A percentile compares a stretch with the other conserved stretches of the same genome.
Conservation (phyloP, 2,888 invertebrate species). For the Coelopa pilipes region DNA sequence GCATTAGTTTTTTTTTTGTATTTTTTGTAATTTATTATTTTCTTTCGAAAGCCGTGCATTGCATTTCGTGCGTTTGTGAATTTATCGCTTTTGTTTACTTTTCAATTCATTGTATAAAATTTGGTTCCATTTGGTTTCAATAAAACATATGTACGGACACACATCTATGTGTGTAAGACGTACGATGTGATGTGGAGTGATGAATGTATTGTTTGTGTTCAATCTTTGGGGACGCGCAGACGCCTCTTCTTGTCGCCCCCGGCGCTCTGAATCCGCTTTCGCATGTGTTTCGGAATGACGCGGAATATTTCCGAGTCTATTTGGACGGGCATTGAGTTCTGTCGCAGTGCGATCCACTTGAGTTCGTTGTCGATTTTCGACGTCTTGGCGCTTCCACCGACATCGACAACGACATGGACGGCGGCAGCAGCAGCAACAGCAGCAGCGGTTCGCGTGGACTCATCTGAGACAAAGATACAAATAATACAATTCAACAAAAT, state of each 20-base stretch:
- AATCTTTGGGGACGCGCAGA: slow-evolving; percentile 43
- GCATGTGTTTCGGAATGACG: slow-evolving; percentile 62
- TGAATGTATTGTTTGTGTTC: slow-evolving; percentile 22
- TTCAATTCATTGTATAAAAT: too few species aligned
- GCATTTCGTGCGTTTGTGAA: too few species aligned
- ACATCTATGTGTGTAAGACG: too few species aligned
- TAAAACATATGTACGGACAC: too few species aligned
- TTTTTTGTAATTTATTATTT: too few species aligned
- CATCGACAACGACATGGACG: slow-evolving; percentile 1
- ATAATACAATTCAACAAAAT: slow-evolving; percentile 34
- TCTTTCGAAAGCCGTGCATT: too few species aligned
- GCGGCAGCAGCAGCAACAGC: slow-evolving; percentile 6
- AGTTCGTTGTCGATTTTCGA: slow-evolving; percentile 47
- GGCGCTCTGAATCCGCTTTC: slow-evolving; percentile 63
- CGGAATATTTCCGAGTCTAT: slow-evolving; percentile 64
- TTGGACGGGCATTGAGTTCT: slow-evolving; percentile 66
- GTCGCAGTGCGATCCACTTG: slow-evolving; percentile 58
- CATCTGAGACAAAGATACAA: too few species aligned
- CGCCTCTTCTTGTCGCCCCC: slow-evolving; percentile 49
- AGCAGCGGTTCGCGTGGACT: too few species aligned
- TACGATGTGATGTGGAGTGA: too few species aligned
- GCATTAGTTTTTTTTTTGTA: too few species aligned
- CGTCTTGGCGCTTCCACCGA: slow-evolving; percentile 27
- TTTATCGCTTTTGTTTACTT: too few species aligned
- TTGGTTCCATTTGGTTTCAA: too few species aligned